Evolutionary conservation across 2,113 vertebrate genomes (phyloP).

Genomic region (Nerophis ophidion): DNA sequence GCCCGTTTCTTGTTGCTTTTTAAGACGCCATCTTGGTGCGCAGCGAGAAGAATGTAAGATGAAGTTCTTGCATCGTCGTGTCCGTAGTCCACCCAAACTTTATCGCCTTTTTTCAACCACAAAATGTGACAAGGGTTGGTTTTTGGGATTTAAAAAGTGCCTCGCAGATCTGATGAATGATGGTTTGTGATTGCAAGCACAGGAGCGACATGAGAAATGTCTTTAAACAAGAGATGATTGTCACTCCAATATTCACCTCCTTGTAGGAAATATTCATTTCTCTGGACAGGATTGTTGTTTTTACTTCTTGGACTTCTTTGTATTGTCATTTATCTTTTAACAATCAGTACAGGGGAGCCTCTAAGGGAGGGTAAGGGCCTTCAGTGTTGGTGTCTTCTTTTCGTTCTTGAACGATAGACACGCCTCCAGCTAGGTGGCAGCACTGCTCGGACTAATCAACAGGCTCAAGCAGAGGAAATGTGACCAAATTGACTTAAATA

Average conservation of each 20-base stretch:
- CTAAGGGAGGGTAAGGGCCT: too few relatives aligned
- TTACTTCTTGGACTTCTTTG: too few relatives aligned
- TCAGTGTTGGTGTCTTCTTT: too few relatives aligned
- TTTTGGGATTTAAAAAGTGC: constrained; percentile 74
- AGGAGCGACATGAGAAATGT: not conserved
- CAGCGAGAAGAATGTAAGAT: constrained; percentile 77
- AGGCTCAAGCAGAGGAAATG: too few relatives aligned
- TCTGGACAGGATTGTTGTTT: not conserved
- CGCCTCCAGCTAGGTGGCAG: too few relatives aligned
- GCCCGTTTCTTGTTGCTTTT: constrained; percentile 15
- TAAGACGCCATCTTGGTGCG: too few relatives aligned
- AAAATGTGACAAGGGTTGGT: constrained; percentile 1
- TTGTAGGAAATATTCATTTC: not conserved
- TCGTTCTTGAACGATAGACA: too few relatives aligned
- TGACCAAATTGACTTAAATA: too few relatives aligned
- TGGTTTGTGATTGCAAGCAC: constrained; percentile 54
- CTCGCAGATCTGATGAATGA: constrained; percentile 67
- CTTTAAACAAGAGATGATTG: not conserved
- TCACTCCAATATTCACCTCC: not conserved
- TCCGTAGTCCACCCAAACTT: constrained; percentile 70
- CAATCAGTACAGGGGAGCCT: too few relatives aligned
- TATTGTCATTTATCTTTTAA: too few relatives aligned
- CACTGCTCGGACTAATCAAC: too few relatives aligned
- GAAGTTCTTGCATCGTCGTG: constrained; percentile 64
- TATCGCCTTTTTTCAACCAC: constrained; percentile 78